phyloP scores from a whole-genome alignment of 2,888 invertebrate genomes.

The Scrobipalpa atriplicella region DNA sequence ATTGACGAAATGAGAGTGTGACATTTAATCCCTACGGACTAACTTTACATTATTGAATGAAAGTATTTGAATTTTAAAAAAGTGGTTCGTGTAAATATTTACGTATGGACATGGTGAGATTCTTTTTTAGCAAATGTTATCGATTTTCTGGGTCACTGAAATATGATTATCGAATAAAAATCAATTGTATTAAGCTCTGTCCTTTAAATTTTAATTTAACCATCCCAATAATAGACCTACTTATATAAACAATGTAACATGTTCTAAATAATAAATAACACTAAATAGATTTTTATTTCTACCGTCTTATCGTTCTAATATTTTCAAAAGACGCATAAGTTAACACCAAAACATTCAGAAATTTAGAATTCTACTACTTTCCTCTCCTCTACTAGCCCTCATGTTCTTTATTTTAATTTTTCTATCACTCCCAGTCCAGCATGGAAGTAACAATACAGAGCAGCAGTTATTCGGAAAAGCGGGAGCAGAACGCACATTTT shows the following conservation, averaged over 20 bases:
- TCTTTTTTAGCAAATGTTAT: constrained; percentile 66
- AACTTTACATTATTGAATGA: constrained; percentile 55
- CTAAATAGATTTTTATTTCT: too few relatives aligned
- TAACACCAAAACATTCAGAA: too few relatives aligned
- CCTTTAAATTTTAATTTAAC: neutral
- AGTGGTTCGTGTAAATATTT: constrained; percentile 66
- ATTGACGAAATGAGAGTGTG: constrained; percentile 96
- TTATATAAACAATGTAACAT: too few relatives aligned
- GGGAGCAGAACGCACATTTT: constrained; percentile 45
- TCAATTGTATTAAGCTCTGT: constrained; percentile 54
- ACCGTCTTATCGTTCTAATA: too few relatives aligned
- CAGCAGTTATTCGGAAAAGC: constrained; percentile 21
- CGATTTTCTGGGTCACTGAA: constrained; percentile 65
- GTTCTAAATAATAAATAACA: too few relatives aligned
- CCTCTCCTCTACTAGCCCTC: too few relatives aligned
- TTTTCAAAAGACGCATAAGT: too few relatives aligned
- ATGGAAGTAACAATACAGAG: too few relatives aligned
- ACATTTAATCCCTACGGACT: constrained; percentile 75
- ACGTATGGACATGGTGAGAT: constrained; percentile 43
- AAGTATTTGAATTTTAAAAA: constrained; percentile 51
- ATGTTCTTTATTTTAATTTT: too few relatives aligned
- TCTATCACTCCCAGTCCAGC: too few relatives aligned
- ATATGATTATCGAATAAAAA: constrained; percentile 71
- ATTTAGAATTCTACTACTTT: too few relatives aligned
- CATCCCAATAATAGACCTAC: neutral